Evolutionary conservation across 1,140 invertebrate species (phyloP).

Genomic region (Tribolium madens): DNA sequence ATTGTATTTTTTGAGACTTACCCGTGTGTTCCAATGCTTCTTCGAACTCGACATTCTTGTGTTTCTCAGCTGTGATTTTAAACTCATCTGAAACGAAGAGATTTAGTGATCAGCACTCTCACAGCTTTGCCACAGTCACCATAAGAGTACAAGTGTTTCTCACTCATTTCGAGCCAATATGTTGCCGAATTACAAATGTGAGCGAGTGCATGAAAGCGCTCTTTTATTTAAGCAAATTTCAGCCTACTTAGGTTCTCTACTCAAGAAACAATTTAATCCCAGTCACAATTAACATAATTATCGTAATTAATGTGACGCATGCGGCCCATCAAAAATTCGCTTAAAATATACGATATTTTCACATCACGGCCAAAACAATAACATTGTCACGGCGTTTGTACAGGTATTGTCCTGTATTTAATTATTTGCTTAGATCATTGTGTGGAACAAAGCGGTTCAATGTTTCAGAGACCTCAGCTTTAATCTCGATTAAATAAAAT

Average conservation of each 20-base stretch:
- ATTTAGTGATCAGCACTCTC: not conserved
- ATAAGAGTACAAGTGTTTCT: constrained; percentile 30
- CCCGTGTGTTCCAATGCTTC: constrained; percentile 42
- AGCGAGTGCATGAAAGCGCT: constrained; percentile 5
- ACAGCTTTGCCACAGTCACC: not conserved
- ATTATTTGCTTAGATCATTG: not conserved
- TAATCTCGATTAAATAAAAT: not conserved
- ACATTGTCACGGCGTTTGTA: constrained; percentile 4
- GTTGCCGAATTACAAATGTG: constrained; percentile 43
- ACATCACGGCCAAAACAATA: constrained; percentile 5
- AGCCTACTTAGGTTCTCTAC: constrained; percentile 33
- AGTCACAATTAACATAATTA: constrained; percentile 14
- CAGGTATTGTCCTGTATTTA: constrained; percentile 15
- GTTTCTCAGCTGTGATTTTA: constrained; percentile 12
- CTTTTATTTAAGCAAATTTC: constrained; percentile 39
- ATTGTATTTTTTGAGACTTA: constrained; percentile 29
- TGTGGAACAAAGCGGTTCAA: not conserved
- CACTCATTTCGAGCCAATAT: constrained; percentile 21
- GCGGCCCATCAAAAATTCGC: constrained; percentile 23
- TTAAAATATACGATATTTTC: constrained; percentile 14
- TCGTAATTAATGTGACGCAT: constrained; percentile 34
- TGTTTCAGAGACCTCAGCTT: not conserved
- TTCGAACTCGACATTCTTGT: constrained; percentile 45
- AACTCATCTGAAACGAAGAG: constrained; percentile 18
- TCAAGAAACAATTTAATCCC: constrained; percentile 37